Percentiles rank a stretch among this genome's conserved stretches.
Evolutionary conservation across 35 echinoderm and acorn worm genomes (phyloP).

Genomic region (Amphiura filiformis): DNA sequence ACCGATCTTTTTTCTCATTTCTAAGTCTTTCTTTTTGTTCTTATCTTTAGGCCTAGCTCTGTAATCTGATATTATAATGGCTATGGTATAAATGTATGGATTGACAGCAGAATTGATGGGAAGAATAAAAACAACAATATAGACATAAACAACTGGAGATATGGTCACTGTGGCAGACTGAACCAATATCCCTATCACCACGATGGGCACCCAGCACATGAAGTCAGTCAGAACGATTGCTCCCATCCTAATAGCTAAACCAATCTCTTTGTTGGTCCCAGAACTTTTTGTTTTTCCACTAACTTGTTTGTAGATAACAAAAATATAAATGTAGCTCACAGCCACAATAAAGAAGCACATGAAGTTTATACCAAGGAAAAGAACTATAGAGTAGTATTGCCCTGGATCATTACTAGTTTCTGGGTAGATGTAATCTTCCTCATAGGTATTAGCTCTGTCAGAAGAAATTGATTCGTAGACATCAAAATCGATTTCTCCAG

Average conservation of each 20-base stretch:
- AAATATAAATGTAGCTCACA: constrained; percentile 36
- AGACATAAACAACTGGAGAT: constrained; percentile 43
- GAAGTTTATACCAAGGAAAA: constrained; percentile 48
- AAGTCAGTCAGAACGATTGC: constrained; percentile 57
- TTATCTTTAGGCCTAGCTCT: background rate
- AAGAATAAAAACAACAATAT: constrained; percentile 47
- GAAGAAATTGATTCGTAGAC: background rate
- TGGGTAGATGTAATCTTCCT: background rate
- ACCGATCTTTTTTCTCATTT: too few species aligned
- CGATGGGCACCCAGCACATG: constrained; percentile 53
- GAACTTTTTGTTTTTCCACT: background rate
- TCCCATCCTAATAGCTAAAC: constrained; percentile 10
- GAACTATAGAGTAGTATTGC: constrained; percentile 19
- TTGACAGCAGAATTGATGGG: constrained; percentile 52
- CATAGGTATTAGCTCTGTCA: constrained; percentile 6
- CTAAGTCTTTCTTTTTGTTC: background rate
- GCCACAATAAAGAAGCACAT: constrained; percentile 25
- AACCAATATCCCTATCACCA: constrained; percentile 35
- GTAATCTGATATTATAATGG: background rate
- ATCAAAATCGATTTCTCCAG: background rate
- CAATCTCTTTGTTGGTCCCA: background rate
- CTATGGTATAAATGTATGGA: constrained; percentile 62
- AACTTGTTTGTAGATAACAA: background rate
- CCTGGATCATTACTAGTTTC: constrained; percentile 14
- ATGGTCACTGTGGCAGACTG: constrained; percentile 1